A percentile compares a stretch with the other conserved stretches of the same genome.
phyloP scores from a whole-genome alignment of 2,113 vertebrate species.

The Miniopterus natalensis region DNA sequence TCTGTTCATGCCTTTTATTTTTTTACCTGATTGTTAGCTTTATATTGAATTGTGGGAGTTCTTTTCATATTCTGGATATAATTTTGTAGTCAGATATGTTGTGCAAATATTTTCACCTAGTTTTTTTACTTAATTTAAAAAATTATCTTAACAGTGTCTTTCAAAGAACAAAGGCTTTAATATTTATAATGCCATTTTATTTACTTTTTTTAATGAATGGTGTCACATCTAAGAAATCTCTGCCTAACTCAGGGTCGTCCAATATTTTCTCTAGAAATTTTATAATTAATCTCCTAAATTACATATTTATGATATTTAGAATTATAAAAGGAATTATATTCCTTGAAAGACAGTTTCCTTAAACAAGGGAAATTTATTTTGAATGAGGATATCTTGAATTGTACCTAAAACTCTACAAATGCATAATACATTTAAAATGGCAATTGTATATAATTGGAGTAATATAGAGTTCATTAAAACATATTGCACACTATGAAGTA shows the following conservation, averaged over 20 bases:
- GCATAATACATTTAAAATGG: not conserved
- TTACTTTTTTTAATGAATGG: not conserved
- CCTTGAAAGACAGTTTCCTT: not conserved
- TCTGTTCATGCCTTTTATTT: not conserved
- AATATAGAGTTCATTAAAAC: not conserved
- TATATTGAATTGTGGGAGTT: not conserved
- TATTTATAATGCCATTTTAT: not conserved
- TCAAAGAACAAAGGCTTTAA: not conserved
- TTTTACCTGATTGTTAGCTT: not conserved
- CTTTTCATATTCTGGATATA: not conserved
- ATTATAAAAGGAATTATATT: not conserved
- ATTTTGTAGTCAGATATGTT: not conserved
- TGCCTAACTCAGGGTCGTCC: not conserved
- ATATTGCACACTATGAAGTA: not conserved
- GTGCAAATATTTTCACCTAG: not conserved
- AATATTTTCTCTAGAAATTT: not conserved
- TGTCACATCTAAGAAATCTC: not conserved
- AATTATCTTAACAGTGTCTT: not conserved
- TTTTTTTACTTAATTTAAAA: not conserved
- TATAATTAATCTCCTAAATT: conserved; percentile 38
- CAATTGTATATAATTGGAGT: not conserved
- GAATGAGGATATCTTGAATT: not conserved
- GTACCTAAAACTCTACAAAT: not conserved
- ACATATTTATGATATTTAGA: not conserved
- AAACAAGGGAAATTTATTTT: conserved; percentile 39